Percentiles rank a stretch among this genome's conserved stretches.
These are phyloP conservation scores for Cecidostiba fungosa DNA, from an alignment of 2,888 invertebrate species.

Conservation along the genomic window DNA sequence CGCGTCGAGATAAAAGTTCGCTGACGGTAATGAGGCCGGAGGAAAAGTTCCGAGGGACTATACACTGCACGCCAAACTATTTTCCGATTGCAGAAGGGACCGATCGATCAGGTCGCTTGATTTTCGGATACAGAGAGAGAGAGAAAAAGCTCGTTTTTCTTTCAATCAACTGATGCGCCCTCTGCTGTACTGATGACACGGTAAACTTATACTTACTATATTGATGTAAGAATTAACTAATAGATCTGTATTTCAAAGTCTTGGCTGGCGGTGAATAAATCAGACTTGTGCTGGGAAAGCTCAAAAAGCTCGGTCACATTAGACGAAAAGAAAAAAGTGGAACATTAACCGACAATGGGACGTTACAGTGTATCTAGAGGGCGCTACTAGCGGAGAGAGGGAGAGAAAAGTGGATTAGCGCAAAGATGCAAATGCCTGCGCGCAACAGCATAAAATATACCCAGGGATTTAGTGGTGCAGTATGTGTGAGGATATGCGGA, in stretches of 20 bases:
- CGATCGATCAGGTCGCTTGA: neutral
- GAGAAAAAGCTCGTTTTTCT: neutral
- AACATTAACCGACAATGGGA: neutral
- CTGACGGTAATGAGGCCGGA: neutral
- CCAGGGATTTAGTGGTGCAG: neutral
- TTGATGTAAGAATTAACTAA: no score
- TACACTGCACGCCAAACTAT: neutral
- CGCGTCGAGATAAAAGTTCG: neutral
- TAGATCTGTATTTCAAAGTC: no score
- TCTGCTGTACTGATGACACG: no score
- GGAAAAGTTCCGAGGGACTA: neutral
- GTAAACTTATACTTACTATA: no score
- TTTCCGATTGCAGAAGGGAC: neutral
- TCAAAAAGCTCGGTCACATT: neutral
- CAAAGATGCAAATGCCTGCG: constrained; percentile 12
- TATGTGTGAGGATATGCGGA: neutral
- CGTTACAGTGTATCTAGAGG: neutral
- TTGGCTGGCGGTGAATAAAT: no score
- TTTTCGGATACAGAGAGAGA: neutral
- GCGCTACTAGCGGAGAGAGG: neutral
- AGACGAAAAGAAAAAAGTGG: neutral
- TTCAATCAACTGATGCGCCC: neutral
- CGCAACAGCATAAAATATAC: constrained; percentile 6
- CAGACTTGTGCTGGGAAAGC: neutral
- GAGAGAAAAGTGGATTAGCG: constrained; percentile 3